These are phyloP conservation scores for Vollenhovia emeryi DNA, from an alignment of 1,140 invertebrate species.

Conservation along the genomic window DNA sequence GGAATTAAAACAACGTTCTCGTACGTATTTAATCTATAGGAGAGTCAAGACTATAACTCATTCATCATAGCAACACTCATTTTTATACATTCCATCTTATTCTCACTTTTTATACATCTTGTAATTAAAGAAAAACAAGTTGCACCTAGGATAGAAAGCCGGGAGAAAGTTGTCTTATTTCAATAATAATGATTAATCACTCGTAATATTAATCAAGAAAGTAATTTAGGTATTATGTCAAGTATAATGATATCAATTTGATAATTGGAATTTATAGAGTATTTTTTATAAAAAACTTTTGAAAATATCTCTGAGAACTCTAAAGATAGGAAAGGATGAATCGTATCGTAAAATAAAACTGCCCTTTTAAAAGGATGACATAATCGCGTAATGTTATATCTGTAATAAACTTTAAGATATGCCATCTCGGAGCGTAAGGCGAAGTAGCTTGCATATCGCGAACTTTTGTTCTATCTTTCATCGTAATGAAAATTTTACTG, in stretches of 20 bases:
- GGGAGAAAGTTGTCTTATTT: background rate
- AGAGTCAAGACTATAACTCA: background rate
- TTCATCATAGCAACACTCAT: no score
- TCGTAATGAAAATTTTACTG: constrained; percentile 40
- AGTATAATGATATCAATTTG: background rate
- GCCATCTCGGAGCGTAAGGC: background rate
- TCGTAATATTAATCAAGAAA: background rate
- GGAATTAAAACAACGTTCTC: background rate
- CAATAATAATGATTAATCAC: background rate
- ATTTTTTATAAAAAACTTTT: background rate
- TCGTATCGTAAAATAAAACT: background rate
- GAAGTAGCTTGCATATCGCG: constrained; percentile 14
- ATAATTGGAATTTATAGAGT: background rate
- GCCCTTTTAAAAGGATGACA: constrained; percentile 4
- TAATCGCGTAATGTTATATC: constrained; percentile 38
- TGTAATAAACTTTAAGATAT: constrained; percentile 45
- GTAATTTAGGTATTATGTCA: background rate
- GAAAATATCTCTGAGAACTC: background rate
- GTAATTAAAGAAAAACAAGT: background rate
- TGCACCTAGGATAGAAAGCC: background rate
- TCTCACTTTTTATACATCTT: background rate
- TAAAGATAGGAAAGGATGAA: background rate
- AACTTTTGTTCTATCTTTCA: constrained; percentile 11
- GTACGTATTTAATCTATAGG: background rate
- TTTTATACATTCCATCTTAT: no score